Percentiles rank a stretch among this genome's conserved stretches.
phyloP scores from a whole-genome alignment of 1,140 invertebrate species.

The Schlechtendalia chinensis region DNA sequence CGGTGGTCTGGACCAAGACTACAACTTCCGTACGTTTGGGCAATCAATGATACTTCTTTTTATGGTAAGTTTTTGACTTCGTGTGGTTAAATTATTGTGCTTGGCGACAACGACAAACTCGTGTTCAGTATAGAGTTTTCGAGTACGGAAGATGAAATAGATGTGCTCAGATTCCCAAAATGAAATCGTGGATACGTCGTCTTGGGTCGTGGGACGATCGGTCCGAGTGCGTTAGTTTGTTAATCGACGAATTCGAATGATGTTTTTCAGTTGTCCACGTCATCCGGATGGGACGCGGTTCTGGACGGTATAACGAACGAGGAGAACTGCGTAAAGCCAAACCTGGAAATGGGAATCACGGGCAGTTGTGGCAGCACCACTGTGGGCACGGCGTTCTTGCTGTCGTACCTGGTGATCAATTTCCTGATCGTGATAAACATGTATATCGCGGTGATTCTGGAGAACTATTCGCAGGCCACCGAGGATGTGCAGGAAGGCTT shows the following conservation, averaged over 20 bases:
- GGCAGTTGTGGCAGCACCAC: constrained; percentile 89
- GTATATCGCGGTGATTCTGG: constrained; percentile 98
- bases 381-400: constrained; percentile 90
- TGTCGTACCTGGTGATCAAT: constrained; percentile 95
- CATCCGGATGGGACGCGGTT: constrained; percentile 95
- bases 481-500: constrained; percentile 98
- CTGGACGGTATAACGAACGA: constrained; percentile 95
- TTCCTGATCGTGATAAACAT: constrained; percentile 99
- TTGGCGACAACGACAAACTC: no score
- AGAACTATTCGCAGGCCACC: constrained; percentile 97
- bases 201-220: no score
- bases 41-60: constrained; percentile 97
- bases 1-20: constrained; percentile 91
- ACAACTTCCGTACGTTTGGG: constrained; percentile 98
- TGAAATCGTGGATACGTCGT: no score
- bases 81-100: no score
- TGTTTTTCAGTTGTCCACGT: constrained; percentile 86
- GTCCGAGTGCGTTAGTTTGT: no score
- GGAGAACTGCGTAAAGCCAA: constrained; percentile 82
- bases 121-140: no score
- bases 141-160: no score
- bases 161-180: no score
- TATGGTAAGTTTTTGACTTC: constrained; percentile 65
- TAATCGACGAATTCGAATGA: neutral
- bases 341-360: constrained; percentile 81